These are phyloP conservation scores for Oligia latruncula DNA, from an alignment of 2,888 invertebrate species.

Conservation along the genomic window DNA sequence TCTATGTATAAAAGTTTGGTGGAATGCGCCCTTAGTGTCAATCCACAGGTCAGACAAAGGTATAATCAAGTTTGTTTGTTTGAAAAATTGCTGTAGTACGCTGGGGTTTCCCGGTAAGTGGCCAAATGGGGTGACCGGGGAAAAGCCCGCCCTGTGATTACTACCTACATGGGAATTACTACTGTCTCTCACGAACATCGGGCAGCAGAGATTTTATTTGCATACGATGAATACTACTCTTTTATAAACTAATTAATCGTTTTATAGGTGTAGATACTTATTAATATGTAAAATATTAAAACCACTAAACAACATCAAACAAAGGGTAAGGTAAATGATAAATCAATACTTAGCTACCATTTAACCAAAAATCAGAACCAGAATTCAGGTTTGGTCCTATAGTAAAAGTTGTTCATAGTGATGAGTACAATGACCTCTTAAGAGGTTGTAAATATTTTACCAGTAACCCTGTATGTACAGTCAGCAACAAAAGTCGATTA, in stretches of 20 bases:
- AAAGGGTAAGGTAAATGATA: neutral
- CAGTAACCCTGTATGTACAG: too few species aligned
- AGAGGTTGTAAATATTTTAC: too few species aligned
- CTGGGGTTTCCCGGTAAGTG: conserved; percentile 1
- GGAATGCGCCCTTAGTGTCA: neutral
- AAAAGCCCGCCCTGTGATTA: neutral
- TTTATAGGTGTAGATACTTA: neutral
- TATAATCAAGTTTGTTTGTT: conserved; percentile 24
- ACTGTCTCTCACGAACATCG: neutral
- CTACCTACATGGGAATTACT: neutral
- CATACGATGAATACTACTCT: neutral
- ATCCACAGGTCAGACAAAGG: neutral
- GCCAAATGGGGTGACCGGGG: conserved; percentile 1
- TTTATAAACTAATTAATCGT: neutral
- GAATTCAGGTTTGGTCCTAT: too few species aligned
- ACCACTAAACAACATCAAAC: neutral
- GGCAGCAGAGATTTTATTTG: neutral
- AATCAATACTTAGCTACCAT: neutral
- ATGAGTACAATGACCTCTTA: too few species aligned
- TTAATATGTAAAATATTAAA: neutral
- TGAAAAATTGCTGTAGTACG: neutral
- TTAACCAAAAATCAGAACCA: too few species aligned
- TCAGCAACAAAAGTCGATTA: too few species aligned
- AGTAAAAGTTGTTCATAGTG: too few species aligned
- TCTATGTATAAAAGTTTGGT: too few species aligned